phyloP scores from a whole-genome alignment of 2,113 vertebrate species.

The Heterotis niloticus region DNA sequence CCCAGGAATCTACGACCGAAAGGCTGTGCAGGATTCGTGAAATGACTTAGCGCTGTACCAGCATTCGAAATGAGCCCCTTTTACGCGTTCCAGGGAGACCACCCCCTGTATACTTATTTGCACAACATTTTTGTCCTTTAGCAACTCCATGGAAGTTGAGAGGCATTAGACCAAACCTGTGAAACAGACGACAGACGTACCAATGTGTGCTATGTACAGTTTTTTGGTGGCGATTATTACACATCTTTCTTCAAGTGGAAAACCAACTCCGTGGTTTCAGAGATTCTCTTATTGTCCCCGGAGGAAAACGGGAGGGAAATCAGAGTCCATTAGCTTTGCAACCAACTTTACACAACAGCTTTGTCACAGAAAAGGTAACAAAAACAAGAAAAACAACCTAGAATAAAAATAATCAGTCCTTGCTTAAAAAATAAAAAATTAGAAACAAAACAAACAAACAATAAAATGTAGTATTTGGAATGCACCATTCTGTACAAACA shows the following conservation, averaged over 20 bases:
- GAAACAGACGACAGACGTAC: conserved; percentile 66
- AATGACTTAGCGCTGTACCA: conserved; percentile 58
- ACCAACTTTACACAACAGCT: conserved; percentile 82
- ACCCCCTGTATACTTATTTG: conserved; percentile 45
- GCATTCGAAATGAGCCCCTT: conserved; percentile 53
- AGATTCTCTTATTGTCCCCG: conserved; percentile 32
- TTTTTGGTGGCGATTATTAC: conserved; percentile 75
- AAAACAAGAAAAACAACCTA: conserved; percentile 49
- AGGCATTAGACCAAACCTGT: conserved; percentile 60
- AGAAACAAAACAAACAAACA: conserved; percentile 53
- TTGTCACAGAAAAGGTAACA: conserved; percentile 66
- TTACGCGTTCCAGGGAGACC: conserved; percentile 48
- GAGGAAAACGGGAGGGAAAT: conserved; percentile 62
- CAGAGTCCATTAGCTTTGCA: conserved; percentile 59
- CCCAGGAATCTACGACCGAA: conserved; percentile 56
- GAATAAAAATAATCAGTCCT: conserved; percentile 60
- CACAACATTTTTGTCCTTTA: conserved; percentile 61
- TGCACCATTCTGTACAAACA: conserved; percentile 81
- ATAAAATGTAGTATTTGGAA: conserved; percentile 74
- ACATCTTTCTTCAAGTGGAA: conserved; percentile 63
- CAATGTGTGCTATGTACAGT: conserved; percentile 73
- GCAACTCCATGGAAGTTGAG: conserved; percentile 55
- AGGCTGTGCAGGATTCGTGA: conserved; percentile 42
- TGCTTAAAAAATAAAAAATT: conserved; percentile 52
- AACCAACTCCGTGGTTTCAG: conserved; percentile 14